Conservation (phyloP, 2,113 vertebrate genomes). For the Colossoma macropomum region DNA sequence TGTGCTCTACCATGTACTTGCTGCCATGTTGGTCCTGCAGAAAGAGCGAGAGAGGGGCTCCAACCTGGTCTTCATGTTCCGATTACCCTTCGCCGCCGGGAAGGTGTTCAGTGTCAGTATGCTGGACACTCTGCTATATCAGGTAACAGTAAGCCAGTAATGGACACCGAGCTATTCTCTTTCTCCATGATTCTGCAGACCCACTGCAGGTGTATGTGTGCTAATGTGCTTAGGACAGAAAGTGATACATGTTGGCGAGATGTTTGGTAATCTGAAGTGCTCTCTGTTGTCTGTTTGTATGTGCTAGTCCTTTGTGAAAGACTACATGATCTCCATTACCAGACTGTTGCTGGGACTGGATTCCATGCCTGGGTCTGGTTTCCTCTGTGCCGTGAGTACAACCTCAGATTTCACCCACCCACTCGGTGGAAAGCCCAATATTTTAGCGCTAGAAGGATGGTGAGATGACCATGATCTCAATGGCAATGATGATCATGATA, state of each 20-base stretch:
- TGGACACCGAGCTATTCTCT: neutral
- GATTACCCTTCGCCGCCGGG: constrained; percentile 84
- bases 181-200: neutral
- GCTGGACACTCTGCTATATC: constrained; percentile 85
- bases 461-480: neutral
- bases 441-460: neutral
- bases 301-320: constrained; percentile 84
- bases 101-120: constrained; percentile 87
- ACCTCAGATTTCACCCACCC: neutral
- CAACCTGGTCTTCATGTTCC: constrained; percentile 86
- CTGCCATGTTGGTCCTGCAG: constrained; percentile 64
- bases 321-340: constrained; percentile 87
- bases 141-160: constrained; percentile 68
- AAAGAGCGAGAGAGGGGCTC: constrained; percentile 85
- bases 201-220: neutral
- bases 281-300: constrained; percentile 38
- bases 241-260: neutral
- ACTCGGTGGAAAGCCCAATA: neutral
- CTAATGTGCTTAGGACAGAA: neutral
- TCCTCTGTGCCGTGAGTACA: constrained; percentile 81
- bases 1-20: neutral
- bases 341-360: constrained; percentile 83
- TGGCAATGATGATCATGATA: neutral
- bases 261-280: neutral
- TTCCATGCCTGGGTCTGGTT: constrained; percentile 84